Percentiles rank a stretch among this genome's conserved stretches.
phyloP scores from a whole-genome alignment of 2,888 invertebrate genomes.

The Tetragonisca angustula region DNA sequence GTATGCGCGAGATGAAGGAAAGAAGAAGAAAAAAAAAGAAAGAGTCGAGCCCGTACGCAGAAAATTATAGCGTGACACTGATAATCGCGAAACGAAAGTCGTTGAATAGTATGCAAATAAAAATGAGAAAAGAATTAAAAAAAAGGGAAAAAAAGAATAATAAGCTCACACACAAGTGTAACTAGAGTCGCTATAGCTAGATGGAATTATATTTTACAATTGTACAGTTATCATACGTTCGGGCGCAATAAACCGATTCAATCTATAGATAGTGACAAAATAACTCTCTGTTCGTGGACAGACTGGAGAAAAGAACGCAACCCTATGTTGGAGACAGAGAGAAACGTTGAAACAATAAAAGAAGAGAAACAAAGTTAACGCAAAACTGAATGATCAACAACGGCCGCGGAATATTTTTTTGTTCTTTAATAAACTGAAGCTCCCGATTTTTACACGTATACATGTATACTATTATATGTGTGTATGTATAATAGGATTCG shows the following conservation, averaged over 20 bases:
- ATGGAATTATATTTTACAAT: conserved; percentile 83
- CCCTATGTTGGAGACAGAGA: background rate
- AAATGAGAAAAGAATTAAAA: conserved; percentile 45
- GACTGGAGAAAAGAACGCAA: background rate
- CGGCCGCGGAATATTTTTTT: conserved; percentile 50
- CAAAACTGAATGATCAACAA: conserved; percentile 37
- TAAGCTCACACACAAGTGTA: conserved; percentile 74
- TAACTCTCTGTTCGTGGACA: conserved; percentile 43
- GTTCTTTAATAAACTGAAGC: conserved; percentile 41
- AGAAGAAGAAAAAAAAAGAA: no score
- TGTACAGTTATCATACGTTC: conserved; percentile 79
- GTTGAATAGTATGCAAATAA: conserved; percentile 34
- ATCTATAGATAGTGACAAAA: conserved; percentile 68
- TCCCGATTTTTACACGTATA: conserved; percentile 49
- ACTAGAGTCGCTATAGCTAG: conserved; percentile 80
- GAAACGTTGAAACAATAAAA: background rate
- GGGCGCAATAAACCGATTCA: conserved; percentile 71
- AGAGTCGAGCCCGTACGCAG: background rate
- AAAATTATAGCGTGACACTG: background rate
- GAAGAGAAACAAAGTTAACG: background rate
- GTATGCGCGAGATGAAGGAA: background rate
- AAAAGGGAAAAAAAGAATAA: conserved; percentile 48
- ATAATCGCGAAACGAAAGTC: conserved; percentile 26
- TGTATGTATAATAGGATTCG: conserved; percentile 45
- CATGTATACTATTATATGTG: conserved; percentile 22